Percentiles rank a stretch among this genome's conserved stretches.
Evolutionary conservation across 1,140 invertebrate genomes (phyloP).

Genomic region (Onthophagus taurus): DNA sequence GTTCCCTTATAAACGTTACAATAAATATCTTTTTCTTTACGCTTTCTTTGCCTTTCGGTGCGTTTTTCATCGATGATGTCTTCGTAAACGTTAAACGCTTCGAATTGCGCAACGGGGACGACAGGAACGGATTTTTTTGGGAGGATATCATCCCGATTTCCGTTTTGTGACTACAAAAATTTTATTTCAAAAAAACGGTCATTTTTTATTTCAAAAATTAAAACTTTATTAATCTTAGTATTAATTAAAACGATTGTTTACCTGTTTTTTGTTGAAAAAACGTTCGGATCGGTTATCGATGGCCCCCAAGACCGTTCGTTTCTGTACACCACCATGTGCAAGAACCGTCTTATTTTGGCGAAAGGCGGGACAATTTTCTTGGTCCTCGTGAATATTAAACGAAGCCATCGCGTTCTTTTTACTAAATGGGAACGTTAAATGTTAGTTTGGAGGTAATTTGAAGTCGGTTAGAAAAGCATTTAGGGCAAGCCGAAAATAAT

Average conservation of each 20-base stretch:
- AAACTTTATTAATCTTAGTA: constrained; percentile 8
- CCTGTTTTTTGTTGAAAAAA: constrained; percentile 35
- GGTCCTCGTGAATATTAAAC: constrained; percentile 55
- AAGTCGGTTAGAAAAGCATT: neutral
- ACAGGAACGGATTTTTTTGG: constrained; percentile 31
- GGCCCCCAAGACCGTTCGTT: constrained; percentile 47
- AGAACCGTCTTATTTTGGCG: constrained; percentile 39
- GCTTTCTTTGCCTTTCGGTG: constrained; percentile 33
- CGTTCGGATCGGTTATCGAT: constrained; percentile 39
- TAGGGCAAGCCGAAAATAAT: constrained; percentile 5
- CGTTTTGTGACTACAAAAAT: too few species aligned
- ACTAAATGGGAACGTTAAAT: neutral
- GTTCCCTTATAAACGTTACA: constrained; percentile 23
- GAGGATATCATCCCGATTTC: constrained; percentile 31
- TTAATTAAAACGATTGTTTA: constrained; percentile 21
- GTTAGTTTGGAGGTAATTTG: neutral
- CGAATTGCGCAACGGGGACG: constrained; percentile 54
- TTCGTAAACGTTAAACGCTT: constrained; percentile 63
- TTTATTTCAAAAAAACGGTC: too few species aligned
- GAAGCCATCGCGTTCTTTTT: constrained; percentile 42
- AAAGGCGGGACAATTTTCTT: constrained; percentile 42
- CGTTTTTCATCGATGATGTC: constrained; percentile 42
- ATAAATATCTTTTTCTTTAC: constrained; percentile 34
- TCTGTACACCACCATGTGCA: constrained; percentile 42
- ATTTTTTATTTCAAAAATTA: constrained; percentile 37